A percentile compares a stretch with the other conserved stretches of the same genome.
Evolutionary conservation across 30 jellyfish, hydroid and myxozoan species (phyloP).

Genomic region (Phacellophora camtschatica): DNA sequence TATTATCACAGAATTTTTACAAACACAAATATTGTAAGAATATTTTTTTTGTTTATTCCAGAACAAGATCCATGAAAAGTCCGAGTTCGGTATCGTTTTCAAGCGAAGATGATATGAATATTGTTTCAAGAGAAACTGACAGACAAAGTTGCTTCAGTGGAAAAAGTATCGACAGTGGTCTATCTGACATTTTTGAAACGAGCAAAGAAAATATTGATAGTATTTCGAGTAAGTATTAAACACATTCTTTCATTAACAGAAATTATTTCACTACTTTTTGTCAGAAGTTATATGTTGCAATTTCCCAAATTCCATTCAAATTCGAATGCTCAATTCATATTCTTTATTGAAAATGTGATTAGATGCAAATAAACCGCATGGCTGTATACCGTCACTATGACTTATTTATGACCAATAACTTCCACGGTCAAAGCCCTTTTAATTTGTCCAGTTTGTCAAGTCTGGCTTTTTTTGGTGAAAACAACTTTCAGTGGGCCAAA

Average conservation of each 20-base stretch:
- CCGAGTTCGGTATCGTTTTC: conserved; percentile 32
- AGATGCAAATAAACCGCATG: not conserved
- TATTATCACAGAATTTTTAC: not conserved
- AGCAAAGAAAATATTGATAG: conserved; percentile 19
- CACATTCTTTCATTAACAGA: not conserved
- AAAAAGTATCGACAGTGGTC: conserved; percentile 63
- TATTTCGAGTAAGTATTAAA: not conserved
- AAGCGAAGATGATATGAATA: conserved; percentile 48
- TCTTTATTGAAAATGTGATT: not conserved
- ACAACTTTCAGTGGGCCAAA: too few relatives aligned
- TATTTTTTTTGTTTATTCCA: not conserved
- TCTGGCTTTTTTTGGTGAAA: not conserved
- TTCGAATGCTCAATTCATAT: not conserved
- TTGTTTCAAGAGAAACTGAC: conserved; percentile 45
- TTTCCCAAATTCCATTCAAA: not conserved
- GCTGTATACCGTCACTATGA: too few relatives aligned
- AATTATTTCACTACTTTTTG: not conserved
- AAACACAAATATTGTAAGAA: too few relatives aligned
- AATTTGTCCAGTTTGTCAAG: too few relatives aligned
- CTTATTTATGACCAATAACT: too few relatives aligned
- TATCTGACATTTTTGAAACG: conserved; percentile 50
- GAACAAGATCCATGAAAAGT: conserved; percentile 23
- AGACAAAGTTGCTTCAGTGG: conserved; percentile 48
- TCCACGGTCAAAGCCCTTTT: too few relatives aligned
- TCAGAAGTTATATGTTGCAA: not conserved